Conservation (phyloP, 2,113 vertebrate species). For the Mixornis gularis region DNA sequence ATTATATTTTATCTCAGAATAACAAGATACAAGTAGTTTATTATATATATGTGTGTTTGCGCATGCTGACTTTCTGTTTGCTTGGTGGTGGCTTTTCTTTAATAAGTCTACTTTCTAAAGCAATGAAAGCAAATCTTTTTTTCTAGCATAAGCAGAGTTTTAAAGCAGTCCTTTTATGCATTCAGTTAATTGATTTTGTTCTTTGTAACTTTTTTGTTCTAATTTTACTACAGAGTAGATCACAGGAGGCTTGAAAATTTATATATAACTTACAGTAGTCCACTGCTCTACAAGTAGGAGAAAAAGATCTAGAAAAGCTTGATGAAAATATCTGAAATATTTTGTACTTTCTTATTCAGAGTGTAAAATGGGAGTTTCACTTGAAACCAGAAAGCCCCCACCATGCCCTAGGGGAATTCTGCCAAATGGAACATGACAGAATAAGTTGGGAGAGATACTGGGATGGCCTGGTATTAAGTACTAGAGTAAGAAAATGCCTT, state of each 20-base stretch:
- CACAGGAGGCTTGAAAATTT: background rate
- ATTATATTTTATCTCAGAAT: background rate
- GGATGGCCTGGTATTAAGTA: background rate
- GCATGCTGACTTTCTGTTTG: background rate
- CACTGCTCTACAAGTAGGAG: background rate
- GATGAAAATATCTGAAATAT: background rate
- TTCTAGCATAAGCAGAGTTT: background rate
- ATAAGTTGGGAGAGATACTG: background rate
- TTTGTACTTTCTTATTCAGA: background rate
- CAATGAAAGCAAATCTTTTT: background rate
- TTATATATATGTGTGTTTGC: background rate
- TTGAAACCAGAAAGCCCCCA: background rate
- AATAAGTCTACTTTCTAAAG: background rate
- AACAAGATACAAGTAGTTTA: background rate
- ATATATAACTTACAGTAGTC: background rate
- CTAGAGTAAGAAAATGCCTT: background rate
- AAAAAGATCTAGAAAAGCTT: background rate
- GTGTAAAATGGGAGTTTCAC: background rate
- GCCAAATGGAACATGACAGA: background rate
- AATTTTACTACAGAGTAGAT: background rate
- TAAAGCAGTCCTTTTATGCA: background rate
- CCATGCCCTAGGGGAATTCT: background rate
- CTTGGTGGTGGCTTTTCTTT: background rate
- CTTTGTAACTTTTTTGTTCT: background rate
- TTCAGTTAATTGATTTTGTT: background rate